phyloP scores from a whole-genome alignment of 2,888 invertebrate genomes.

The Diaprepes abbreviatus region DNA sequence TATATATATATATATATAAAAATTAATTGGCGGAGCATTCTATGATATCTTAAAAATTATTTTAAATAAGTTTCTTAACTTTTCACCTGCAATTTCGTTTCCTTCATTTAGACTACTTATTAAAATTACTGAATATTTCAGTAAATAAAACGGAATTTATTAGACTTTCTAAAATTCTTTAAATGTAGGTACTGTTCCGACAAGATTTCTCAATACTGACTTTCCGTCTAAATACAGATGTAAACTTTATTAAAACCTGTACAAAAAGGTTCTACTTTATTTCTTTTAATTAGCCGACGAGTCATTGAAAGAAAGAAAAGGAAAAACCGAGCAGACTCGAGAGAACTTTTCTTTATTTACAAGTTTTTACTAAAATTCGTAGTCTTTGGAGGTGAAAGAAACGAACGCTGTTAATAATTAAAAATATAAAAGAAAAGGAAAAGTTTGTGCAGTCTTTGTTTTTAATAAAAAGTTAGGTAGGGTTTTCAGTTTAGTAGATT shows the following conservation, averaged over 20 bases:
- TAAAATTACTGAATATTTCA: too few relatives aligned
- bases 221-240: background rate
- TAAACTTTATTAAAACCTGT: slow-evolving; percentile 10
- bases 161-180: too few relatives aligned
- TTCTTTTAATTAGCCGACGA: slow-evolving; percentile 8
- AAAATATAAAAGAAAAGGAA: background rate
- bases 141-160: too few relatives aligned
- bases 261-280: slow-evolving; percentile 13
- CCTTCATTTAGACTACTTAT: too few relatives aligned
- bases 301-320: slow-evolving; percentile 4
- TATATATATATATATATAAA: too few relatives aligned
- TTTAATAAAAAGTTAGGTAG: background rate
- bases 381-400: background rate
- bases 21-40: too few relatives aligned
- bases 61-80: too few relatives aligned
- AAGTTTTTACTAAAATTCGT: slow-evolving; percentile 11
- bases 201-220: background rate
- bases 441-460: background rate
- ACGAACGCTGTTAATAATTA: background rate
- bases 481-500: too few relatives aligned
- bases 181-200: background rate
- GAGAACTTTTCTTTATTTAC: slow-evolving; percentile 7
- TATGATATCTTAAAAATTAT: too few relatives aligned
- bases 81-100: too few relatives aligned
- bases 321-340: background rate